Percentiles rank a stretch among this genome's conserved stretches.
These are phyloP conservation scores for Amblyteles armatorius DNA, from an alignment of 2,888 invertebrate species.

Conservation along the genomic window DNA sequence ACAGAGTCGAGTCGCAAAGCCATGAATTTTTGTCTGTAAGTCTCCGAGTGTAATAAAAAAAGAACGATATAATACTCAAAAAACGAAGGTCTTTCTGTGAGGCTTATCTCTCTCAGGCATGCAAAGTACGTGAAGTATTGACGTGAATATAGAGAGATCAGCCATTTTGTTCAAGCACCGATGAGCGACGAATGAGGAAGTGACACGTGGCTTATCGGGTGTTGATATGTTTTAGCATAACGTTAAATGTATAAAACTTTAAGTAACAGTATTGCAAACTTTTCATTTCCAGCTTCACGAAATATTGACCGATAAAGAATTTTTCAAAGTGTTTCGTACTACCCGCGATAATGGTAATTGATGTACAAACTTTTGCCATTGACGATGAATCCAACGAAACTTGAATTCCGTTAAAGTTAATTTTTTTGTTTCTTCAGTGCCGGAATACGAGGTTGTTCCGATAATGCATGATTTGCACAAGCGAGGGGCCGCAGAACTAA, in stretches of 20 bases:
- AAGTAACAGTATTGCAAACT: not conserved
- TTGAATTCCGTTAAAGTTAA: not conserved
- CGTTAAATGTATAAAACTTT: not conserved
- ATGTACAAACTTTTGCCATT: not conserved
- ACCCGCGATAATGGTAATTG: slow-evolving; percentile 19
- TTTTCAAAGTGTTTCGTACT: slow-evolving; percentile 10
- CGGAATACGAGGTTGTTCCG: slow-evolving; percentile 9
- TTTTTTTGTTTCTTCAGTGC: not conserved
- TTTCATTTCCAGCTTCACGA: slow-evolving; percentile 9
- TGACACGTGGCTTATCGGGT: not conserved
- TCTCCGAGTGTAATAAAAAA: too few relatives aligned
- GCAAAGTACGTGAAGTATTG: too few relatives aligned
- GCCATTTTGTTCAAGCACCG: too few relatives aligned
- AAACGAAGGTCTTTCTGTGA: too few relatives aligned
- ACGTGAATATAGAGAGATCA: too few relatives aligned
- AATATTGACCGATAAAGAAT: slow-evolving; percentile 19
- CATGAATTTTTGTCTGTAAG: too few relatives aligned
- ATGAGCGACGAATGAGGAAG: too few relatives aligned
- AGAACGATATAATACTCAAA: too few relatives aligned
- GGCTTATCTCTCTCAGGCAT: too few relatives aligned
- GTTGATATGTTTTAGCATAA: not conserved
- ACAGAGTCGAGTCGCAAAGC: too few relatives aligned
- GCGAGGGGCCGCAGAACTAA: not conserved
- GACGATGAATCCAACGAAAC: not conserved
- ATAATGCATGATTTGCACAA: slow-evolving; percentile 22